These are phyloP conservation scores for Halichondria panicea DNA, from an alignment of 37 sponge, comb jelly and placozoan species.

Conservation along the genomic window DNA sequence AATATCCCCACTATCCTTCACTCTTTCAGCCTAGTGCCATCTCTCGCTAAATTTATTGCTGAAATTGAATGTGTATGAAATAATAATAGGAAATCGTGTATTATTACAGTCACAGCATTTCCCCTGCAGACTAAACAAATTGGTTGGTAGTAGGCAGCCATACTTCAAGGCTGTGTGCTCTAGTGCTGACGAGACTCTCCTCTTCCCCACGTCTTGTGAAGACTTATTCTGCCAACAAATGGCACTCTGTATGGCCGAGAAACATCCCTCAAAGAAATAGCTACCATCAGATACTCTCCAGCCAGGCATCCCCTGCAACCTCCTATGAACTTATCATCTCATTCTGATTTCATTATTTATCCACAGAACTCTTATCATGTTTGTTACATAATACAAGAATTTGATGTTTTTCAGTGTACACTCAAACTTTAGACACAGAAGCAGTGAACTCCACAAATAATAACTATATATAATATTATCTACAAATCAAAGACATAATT, in stretches of 20 bases:
- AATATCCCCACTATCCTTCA: not conserved
- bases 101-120: not conserved
- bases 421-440: too few relatives aligned
- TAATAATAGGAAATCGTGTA: not conserved
- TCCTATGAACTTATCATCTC: too few relatives aligned
- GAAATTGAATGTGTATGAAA: not conserved
- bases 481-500: too few relatives aligned
- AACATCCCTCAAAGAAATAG: conserved; percentile 52
- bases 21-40: not conserved
- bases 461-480: not conserved
- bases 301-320: too few relatives aligned
- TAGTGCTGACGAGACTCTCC: conserved; percentile 71
- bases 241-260: conserved; percentile 54
- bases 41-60: not conserved
- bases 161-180: conserved; percentile 83
- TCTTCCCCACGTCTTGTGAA: conserved; percentile 56
- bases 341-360: too few relatives aligned
- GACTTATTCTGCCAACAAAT: conserved; percentile 67
- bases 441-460: too few relatives aligned
- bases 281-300: too few relatives aligned
- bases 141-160: conserved; percentile 45
- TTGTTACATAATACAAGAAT: too few relatives aligned
- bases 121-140: conserved; percentile 41
- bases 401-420: too few relatives aligned
- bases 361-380: too few relatives aligned